These are phyloP conservation scores for Eutrigla gurnardus DNA, from an alignment of 2,797 vertebrate species.

Conservation along the genomic window DNA sequence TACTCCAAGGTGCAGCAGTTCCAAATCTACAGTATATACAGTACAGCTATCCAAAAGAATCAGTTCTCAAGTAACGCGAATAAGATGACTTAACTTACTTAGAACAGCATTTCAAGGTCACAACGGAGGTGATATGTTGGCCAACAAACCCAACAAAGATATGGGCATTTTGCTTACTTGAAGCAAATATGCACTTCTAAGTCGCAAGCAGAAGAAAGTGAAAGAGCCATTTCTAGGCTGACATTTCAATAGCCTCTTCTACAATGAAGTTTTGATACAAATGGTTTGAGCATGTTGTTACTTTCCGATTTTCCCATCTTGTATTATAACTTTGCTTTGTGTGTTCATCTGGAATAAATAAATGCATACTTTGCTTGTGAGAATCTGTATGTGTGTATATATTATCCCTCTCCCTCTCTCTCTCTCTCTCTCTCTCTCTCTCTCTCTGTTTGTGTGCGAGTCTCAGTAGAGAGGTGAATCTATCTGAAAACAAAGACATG, in stretches of 20 bases:
- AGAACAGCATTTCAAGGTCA: slow-evolving; percentile 69
- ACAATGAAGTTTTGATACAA: slow-evolving; percentile 48
- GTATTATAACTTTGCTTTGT: slow-evolving; percentile 35
- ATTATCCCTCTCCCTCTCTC: not conserved
- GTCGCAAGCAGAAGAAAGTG: slow-evolving; percentile 35
- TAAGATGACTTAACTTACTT: slow-evolving; percentile 62
- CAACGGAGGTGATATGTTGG: slow-evolving; percentile 64
- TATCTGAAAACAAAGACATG: slow-evolving; percentile 62
- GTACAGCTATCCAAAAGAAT: slow-evolving; percentile 83
- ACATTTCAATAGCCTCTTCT: slow-evolving; percentile 50
- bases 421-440: too few relatives aligned
- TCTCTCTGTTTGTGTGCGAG: slow-evolving; percentile 28
- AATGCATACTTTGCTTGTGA: slow-evolving; percentile 49
- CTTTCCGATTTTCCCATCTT: slow-evolving; percentile 50
- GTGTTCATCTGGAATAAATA: slow-evolving; percentile 52
- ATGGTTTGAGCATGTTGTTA: slow-evolving; percentile 37
- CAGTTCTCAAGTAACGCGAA: slow-evolving; percentile 69
- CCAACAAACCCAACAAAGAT: slow-evolving; percentile 68
- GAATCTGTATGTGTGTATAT: slow-evolving; percentile 63
- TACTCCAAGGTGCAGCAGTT: slow-evolving; percentile 79
- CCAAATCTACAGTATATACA: slow-evolving; percentile 83
- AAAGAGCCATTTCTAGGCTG: slow-evolving; percentile 35
- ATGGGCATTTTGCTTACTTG: slow-evolving; percentile 42
- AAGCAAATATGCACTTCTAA: slow-evolving; percentile 57
- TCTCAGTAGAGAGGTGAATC: slow-evolving; percentile 40